phyloP scores from a whole-genome alignment of 2,113 vertebrate species.

The Podiceps cristatus region DNA sequence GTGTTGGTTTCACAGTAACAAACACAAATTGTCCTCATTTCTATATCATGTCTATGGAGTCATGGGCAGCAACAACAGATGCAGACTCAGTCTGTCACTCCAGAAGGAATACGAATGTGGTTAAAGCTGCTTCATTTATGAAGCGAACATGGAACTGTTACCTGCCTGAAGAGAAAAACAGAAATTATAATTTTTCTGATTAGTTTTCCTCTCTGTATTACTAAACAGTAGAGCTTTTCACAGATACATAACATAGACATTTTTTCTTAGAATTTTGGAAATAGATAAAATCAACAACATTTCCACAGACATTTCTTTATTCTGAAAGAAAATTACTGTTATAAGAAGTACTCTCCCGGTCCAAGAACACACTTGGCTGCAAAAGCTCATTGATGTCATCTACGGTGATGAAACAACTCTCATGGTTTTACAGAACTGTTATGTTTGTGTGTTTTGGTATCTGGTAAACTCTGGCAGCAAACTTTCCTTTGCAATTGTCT shows the following conservation, averaged over 20 bases:
- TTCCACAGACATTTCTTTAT: neutral
- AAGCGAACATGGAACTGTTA: slow-evolving; percentile 85
- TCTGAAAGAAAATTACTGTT: neutral
- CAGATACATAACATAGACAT: neutral
- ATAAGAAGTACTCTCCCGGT: neutral
- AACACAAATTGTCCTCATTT: slow-evolving; percentile 74
- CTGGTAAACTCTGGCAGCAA: neutral
- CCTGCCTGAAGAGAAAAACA: slow-evolving; percentile 70
- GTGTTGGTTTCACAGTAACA: slow-evolving; percentile 75
- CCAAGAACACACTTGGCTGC: neutral
- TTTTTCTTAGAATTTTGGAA: neutral
- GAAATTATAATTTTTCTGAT: neutral
- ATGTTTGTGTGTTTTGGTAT: neutral
- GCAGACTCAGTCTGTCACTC: slow-evolving; percentile 83
- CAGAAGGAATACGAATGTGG: slow-evolving; percentile 82
- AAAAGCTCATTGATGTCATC: neutral
- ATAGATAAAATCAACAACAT: neutral
- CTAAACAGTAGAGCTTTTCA: neutral
- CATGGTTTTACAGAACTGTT: neutral
- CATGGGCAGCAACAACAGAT: slow-evolving; percentile 79
- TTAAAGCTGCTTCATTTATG: slow-evolving; percentile 85
- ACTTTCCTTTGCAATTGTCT: neutral
- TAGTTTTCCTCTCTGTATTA: neutral
- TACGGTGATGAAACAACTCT: neutral
- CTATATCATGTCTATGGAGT: slow-evolving; percentile 75